These are phyloP conservation scores for Chelonia mydas DNA, from an alignment of 2,797 vertebrate species.

Conservation along the genomic window DNA sequence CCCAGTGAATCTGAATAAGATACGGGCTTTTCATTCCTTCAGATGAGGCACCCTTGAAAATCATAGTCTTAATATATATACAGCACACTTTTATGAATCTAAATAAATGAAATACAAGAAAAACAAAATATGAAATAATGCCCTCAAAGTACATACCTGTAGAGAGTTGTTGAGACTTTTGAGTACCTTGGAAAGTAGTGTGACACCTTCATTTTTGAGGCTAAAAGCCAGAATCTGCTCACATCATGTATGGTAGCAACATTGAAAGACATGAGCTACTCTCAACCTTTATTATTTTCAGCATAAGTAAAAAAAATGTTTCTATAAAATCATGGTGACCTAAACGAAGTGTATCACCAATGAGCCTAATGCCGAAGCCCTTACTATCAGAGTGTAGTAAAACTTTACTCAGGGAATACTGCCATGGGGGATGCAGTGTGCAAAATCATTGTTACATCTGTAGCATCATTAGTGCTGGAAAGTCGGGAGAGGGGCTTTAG, in stretches of 20 bases:
- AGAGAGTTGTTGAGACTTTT: background rate
- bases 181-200: background rate
- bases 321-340: background rate
- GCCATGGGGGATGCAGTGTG: background rate
- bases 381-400: background rate
- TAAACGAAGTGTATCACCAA: background rate
- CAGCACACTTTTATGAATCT: background rate
- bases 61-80: background rate
- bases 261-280: background rate
- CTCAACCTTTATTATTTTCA: background rate
- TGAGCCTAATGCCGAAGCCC: background rate
- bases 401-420: background rate
- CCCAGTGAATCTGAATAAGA: background rate
- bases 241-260: background rate
- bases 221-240: background rate
- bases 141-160: background rate
- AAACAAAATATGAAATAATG: background rate
- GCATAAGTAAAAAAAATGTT: background rate
- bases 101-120: background rate
- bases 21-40: background rate
- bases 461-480: background rate
- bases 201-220: background rate
- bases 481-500: conserved; percentile 6
- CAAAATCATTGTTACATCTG: background rate
- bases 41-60: background rate